Base-by-base conservation (phyloP, 2,888 invertebrate species). In the Digitonthophagus gazella region DNA sequence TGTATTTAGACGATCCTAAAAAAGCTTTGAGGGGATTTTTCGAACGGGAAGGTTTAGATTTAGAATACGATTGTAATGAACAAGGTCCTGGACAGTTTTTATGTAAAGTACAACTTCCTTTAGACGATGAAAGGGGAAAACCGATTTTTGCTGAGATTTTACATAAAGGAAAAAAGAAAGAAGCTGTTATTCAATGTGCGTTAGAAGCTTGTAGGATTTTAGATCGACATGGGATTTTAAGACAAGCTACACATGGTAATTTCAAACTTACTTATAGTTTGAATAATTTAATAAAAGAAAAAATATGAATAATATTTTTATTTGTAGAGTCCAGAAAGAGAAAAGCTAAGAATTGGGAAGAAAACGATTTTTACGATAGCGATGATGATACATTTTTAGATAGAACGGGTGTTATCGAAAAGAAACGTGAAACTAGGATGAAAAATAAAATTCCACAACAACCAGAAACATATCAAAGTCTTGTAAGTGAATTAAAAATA, bases 341-440 rank as follows among this genome's bases (percentile, higher is more conserved):
- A 0, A 95, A 93, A 80, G 83, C 86, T 6, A 90, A 90, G 74
- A 90, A 92, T 75, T 93, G 93, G 89, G 89, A 90, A 76, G 93
- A 93, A 2, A 93, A 97, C 78, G 98, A 97, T 82, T 96, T 87
- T 80, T 96, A 96, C 81, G 94, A 95, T 75, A 95, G 95, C 0
- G 97, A 99, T 78, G 98, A 99, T 71, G 98, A 99, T 81, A 93
- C 92, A 16, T 99, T 93, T 84, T 86, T 96, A 67, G 99, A 99
- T 81, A 86, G 98, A 72, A 99, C 99, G 0, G 98, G 98, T 0
- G 89, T 91, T 68, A 89, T 98, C 16, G 97, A 97, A 81, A 88
- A 89, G 75, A 97, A 97, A 80, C 87, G 98, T 4, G 87, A 89
- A 75, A 87, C 89, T 69, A 86, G 97, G 67, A 94, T 93, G 90